Evolutionary conservation across 2,888 invertebrate genomes (phyloP).

Genomic region (Drosophila mimetica): DNA sequence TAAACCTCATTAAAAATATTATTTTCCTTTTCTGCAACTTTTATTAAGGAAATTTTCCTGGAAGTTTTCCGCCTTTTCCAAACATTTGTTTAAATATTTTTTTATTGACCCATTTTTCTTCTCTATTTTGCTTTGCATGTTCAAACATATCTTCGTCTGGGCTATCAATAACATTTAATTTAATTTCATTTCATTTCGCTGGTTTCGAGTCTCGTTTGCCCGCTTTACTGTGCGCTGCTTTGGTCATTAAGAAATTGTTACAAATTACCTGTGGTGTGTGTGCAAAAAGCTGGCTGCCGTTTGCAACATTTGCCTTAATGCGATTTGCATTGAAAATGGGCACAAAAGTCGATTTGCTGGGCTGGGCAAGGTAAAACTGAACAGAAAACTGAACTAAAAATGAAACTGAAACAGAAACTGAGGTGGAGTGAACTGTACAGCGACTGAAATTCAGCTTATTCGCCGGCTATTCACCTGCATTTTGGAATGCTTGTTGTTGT

Average conservation of each 20-base stretch:
- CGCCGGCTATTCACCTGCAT: conserved; percentile 55
- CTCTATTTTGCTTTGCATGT: neutral
- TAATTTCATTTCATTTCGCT: conserved; percentile 28
- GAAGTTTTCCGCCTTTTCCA: no score
- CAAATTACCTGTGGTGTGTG: conserved; percentile 62
- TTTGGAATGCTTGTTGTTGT: conserved; percentile 44
- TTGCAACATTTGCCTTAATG: conserved; percentile 72
- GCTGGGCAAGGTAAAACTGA: conserved; percentile 43
- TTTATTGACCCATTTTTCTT: neutral
- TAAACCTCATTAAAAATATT: no score
- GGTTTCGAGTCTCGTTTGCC: conserved; percentile 12
- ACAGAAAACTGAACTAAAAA: conserved; percentile 19
- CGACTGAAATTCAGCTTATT: conserved; percentile 18
- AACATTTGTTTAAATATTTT: neutral
- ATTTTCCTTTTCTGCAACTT: no score
- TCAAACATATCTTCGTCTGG: neutral
- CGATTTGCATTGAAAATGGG: conserved; percentile 77
- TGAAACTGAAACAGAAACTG: conserved; percentile 18
- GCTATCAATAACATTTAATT: conserved; percentile 24
- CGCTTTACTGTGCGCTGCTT: conserved; percentile 17
- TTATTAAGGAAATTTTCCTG: no score
- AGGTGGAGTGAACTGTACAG: conserved; percentile 21
- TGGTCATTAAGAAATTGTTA: conserved; percentile 58
- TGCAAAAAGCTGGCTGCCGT: conserved; percentile 40
- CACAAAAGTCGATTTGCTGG: conserved; percentile 61